Conservation (phyloP, 2,797 vertebrate genomes). For the Amphiprion clarkii region DNA sequence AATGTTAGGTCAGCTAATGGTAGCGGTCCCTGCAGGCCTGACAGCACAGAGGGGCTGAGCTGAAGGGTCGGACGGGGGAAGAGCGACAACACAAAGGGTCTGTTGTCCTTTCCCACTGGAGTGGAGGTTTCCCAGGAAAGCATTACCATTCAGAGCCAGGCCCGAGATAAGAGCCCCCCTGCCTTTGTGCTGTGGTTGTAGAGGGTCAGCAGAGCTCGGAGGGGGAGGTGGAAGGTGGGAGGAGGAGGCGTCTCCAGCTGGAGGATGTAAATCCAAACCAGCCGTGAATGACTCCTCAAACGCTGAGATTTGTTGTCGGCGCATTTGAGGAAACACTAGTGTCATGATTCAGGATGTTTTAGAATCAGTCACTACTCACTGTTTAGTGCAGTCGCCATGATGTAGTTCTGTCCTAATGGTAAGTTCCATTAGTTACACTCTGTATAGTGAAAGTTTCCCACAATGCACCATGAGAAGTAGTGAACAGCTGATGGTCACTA, state of each 20-base stretch:
- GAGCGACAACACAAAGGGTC: slow-evolving; percentile 68
- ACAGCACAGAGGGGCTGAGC: slow-evolving; percentile 35
- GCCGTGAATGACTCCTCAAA: slow-evolving; percentile 26
- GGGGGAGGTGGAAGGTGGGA: not conserved
- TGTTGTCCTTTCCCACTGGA: slow-evolving; percentile 75
- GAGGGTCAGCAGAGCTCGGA: slow-evolving; percentile 66
- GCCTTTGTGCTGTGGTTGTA: slow-evolving; percentile 60
- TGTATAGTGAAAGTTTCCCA: no score
- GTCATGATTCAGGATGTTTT: slow-evolving; percentile 2
- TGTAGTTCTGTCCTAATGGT: no score
- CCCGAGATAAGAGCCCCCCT: slow-evolving; percentile 49
- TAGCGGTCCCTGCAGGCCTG: slow-evolving; percentile 32
- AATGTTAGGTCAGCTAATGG: slow-evolving; percentile 26
- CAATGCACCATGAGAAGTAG: no score
- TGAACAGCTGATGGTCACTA: no score
- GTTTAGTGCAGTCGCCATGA: no score
- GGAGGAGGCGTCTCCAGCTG: slow-evolving; percentile 64
- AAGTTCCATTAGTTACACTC: no score
- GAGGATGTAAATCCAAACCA: slow-evolving; percentile 72
- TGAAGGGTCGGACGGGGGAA: slow-evolving; percentile 28
- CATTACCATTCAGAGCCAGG: slow-evolving; percentile 64
- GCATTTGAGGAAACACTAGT: not conserved
- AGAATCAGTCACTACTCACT: not conserved
- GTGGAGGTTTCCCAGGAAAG: slow-evolving; percentile 73
- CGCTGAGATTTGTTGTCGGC: not conserved